Evolutionary conservation across 2,888 invertebrate species (phyloP).

Genomic region (Trissolcus japonicus): DNA sequence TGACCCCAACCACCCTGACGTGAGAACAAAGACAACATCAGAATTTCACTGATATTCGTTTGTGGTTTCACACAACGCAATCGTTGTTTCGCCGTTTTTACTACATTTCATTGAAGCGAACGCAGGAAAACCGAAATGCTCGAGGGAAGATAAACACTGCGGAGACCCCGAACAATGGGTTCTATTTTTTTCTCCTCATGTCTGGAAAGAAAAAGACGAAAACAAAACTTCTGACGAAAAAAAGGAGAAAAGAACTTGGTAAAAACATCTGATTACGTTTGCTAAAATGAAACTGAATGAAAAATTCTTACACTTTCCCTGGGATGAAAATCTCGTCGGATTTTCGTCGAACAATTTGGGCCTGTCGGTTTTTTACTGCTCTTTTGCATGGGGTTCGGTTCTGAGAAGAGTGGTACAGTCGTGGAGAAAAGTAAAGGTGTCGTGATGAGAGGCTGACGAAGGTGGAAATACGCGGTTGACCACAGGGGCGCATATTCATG

Average conservation of each 20-base stretch:
- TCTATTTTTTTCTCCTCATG: constrained; percentile 38
- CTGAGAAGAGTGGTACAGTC: constrained; percentile 74
- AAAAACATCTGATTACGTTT: not conserved
- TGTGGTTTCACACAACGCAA: constrained; percentile 21
- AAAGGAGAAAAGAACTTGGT: too few relatives aligned
- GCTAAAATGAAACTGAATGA: too few relatives aligned
- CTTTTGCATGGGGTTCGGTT: constrained; percentile 66
- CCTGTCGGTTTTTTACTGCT: constrained; percentile 14
- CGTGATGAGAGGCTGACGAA: constrained; percentile 53
- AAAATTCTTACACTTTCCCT: too few relatives aligned
- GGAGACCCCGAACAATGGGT: constrained; percentile 54
- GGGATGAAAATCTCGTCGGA: too few relatives aligned
- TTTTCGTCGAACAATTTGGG: too few relatives aligned
- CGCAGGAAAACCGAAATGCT: constrained; percentile 33
- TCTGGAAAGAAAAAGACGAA: constrained; percentile 26
- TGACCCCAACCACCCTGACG: constrained; percentile 21
- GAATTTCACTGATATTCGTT: constrained; percentile 52
- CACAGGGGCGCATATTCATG: constrained; percentile 60
- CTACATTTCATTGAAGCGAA: constrained; percentile 44
- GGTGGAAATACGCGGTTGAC: constrained; percentile 60
- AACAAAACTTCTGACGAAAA: constrained; percentile 11
- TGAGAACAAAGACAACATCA: constrained; percentile 48
- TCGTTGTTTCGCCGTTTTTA: constrained; percentile 45
- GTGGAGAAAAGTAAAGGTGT: constrained; percentile 64
- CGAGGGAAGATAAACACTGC: constrained; percentile 18